These are phyloP conservation scores for Hemibagrus guttatus DNA, from an alignment of 2,797 vertebrate species.

Conservation along the genomic window DNA sequence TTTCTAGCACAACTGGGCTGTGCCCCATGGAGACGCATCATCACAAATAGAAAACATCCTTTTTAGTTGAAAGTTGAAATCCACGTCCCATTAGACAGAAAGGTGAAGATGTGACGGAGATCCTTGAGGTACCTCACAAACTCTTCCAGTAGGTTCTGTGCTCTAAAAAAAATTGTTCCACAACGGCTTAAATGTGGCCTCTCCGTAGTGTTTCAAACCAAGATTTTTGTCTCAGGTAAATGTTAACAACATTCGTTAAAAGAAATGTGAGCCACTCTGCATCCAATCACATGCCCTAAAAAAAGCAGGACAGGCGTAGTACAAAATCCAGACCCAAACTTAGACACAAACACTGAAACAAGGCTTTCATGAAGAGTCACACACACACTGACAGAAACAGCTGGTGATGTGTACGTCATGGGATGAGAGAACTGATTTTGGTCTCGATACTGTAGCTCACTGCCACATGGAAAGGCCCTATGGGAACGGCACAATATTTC, in stretches of 20 bases:
- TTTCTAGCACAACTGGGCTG: slow-evolving; percentile 25
- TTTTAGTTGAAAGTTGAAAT: background rate
- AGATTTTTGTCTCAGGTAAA: slow-evolving; percentile 22
- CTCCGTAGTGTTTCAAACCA: background rate
- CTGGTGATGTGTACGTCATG: slow-evolving; percentile 16
- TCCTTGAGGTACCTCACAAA: background rate
- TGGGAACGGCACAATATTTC: slow-evolving; percentile 68
- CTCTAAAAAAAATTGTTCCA: background rate
- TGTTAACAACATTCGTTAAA: slow-evolving; percentile 57
- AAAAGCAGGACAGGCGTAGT: slow-evolving; percentile 7
- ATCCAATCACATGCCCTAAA: background rate
- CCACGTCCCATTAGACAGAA: background rate
- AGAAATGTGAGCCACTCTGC: background rate
- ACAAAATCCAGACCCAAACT: slow-evolving; percentile 27
- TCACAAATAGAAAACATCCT: slow-evolving; percentile 47
- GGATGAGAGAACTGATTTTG: slow-evolving; percentile 18
- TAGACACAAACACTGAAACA: slow-evolving; percentile 29
- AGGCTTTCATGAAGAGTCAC: slow-evolving; percentile 6
- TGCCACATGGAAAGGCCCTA: slow-evolving; percentile 58
- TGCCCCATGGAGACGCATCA: slow-evolving; percentile 39
- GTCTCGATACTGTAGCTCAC: slow-evolving; percentile 24
- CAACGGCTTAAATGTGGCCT: background rate
- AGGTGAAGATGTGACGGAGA: background rate
- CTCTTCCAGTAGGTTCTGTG: background rate
- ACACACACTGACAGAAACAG: slow-evolving; percentile 21